phyloP scores from a whole-genome alignment of 2,113 vertebrate species.

The Parotia lawesii region DNA sequence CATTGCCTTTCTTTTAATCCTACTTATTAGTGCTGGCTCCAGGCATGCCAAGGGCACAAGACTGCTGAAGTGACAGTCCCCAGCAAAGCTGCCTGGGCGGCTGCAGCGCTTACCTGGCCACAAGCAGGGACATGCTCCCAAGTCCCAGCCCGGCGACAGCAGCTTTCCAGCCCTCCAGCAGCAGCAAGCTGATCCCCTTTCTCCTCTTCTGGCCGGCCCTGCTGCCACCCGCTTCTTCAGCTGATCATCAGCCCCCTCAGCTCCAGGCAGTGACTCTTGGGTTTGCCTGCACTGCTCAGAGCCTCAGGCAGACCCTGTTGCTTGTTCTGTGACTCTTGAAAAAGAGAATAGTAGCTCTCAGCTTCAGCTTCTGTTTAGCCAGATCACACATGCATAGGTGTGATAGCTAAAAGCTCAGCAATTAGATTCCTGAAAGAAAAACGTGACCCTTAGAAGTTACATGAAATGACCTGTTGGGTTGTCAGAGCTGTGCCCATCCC shows the following conservation, averaged over 20 bases:
- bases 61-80: background rate
- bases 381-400: background rate
- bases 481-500: background rate
- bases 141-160: fast-evolving
- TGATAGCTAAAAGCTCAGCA: background rate
- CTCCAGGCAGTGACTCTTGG: background rate
- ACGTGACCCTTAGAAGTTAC: background rate
- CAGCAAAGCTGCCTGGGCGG: background rate
- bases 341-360: background rate
- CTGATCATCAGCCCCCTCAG: background rate
- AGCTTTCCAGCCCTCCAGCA: background rate
- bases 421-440: background rate
- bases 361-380: background rate
- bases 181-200: background rate
- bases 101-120: background rate
- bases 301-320: background rate
- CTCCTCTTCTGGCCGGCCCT: background rate
- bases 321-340: background rate
- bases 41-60: background rate
- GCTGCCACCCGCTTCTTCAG: background rate
- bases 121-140: background rate
- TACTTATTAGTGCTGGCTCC: background rate
- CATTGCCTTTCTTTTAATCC: background rate
- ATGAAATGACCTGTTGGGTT: background rate
- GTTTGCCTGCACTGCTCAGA: background rate